Conservation (phyloP, 2,888 invertebrate species). For the Scaptodrosophila latifasciaeformis region DNA sequence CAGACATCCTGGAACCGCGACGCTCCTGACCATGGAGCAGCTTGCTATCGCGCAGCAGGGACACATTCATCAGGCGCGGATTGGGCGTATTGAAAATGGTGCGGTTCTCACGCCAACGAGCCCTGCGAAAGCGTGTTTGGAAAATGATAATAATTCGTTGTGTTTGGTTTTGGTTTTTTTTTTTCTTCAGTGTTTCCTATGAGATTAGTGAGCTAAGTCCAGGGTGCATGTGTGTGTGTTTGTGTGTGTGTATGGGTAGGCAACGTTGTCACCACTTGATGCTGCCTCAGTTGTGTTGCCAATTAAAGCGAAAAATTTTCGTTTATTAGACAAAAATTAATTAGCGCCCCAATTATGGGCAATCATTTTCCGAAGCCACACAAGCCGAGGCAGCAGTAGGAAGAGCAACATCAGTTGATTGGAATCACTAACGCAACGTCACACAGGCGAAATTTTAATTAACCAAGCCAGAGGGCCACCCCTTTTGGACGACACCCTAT, state of each 20-base stretch:
- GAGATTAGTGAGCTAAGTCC: slow-evolving; percentile 30
- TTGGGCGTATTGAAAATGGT: slow-evolving; percentile 96
- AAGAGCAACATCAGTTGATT: not conserved
- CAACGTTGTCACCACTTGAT: not conserved
- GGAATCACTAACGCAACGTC: no score
- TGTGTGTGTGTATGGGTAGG: not conserved
- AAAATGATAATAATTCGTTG: not conserved
- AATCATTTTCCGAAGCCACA: slow-evolving; percentile 26
- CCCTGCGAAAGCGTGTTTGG: slow-evolving; percentile 78
- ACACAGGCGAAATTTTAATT: slow-evolving; percentile 31
- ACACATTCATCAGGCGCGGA: slow-evolving; percentile 94
- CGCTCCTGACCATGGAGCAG: slow-evolving; percentile 85
- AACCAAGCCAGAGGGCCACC: slow-evolving; percentile 7
- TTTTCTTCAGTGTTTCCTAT: no score
- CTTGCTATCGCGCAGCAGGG: slow-evolving; percentile 87
- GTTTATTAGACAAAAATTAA: slow-evolving; percentile 56
- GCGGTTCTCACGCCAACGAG: slow-evolving; percentile 92
- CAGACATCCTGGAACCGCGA: slow-evolving; percentile 86
- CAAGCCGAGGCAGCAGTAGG: slow-evolving; percentile 1
- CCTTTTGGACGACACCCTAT: slow-evolving; percentile 21
- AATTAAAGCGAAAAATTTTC: slow-evolving; percentile 50
- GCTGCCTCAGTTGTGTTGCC: slow-evolving; percentile 31
- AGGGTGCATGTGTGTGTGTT: slow-evolving; percentile 13
- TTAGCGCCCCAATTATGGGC: slow-evolving; percentile 40
- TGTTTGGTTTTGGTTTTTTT: not conserved